phyloP scores from a whole-genome alignment of 2,797 vertebrate species.

The Melopsittacus undulatus region DNA sequence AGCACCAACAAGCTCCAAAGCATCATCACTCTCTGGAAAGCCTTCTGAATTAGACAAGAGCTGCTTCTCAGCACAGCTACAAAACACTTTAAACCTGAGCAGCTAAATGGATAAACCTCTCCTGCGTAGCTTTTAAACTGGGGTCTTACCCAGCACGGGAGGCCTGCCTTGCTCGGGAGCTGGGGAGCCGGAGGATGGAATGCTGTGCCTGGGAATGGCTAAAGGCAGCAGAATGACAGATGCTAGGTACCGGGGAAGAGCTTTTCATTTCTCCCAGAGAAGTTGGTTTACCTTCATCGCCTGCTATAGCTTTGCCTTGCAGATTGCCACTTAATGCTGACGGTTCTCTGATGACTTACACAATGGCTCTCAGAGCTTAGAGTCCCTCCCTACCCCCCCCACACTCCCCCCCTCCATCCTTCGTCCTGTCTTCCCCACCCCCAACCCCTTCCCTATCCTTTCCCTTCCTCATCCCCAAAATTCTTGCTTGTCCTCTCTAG shows the following conservation, averaged over 20 bases:
- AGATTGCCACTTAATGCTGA: conserved; percentile 65
- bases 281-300: conserved; percentile 71
- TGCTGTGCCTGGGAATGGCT: conserved; percentile 73
- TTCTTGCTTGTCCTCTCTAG: conserved; percentile 70
- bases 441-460: conserved; percentile 39
- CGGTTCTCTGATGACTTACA: conserved; percentile 72
- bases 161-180: conserved; percentile 48
- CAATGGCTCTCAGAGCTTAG: conserved; percentile 76
- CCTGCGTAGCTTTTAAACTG: conserved; percentile 66
- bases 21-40: conserved; percentile 79
- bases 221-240: conserved; percentile 74
- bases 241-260: conserved; percentile 67
- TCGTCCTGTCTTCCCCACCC: conserved; percentile 65
- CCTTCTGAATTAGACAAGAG: conserved; percentile 78
- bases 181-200: conserved; percentile 70
- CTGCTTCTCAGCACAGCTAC: conserved; percentile 79
- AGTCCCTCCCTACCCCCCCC: conserved; percentile 42
- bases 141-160: conserved; percentile 40
- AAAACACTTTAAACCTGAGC: conserved; percentile 74
- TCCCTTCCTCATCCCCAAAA: conserved; percentile 45
- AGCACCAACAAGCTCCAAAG: conserved; percentile 76
- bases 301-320: conserved; percentile 56
- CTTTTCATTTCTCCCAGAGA: conserved; percentile 51
- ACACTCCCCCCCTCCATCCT: neutral
- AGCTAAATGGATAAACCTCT: conserved; percentile 74